Conservation (phyloP, 53 echinoderm and acorn worm genomes). For the Mesocentrotus franciscanus region DNA sequence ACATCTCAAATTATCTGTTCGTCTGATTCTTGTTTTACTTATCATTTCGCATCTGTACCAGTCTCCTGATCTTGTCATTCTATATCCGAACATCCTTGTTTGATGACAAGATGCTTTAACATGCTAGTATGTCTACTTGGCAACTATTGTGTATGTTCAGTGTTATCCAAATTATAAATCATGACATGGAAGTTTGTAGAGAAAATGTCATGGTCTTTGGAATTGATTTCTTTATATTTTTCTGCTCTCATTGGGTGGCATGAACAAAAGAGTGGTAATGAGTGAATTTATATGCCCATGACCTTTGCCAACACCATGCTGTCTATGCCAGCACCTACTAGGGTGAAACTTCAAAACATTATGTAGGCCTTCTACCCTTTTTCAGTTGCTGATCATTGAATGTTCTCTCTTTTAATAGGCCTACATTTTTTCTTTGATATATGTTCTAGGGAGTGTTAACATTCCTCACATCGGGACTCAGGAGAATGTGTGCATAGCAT, state of each 20-base stretch:
- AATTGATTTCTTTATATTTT: background rate
- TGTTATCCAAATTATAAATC: background rate
- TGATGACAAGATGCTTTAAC: background rate
- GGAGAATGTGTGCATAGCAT: background rate
- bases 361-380: background rate
- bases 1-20: background rate
- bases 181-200: background rate
- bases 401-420: background rate
- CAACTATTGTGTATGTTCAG: background rate
- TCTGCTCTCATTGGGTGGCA: background rate
- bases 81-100: background rate
- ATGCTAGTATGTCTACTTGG: background rate
- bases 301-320: background rate
- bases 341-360: background rate
- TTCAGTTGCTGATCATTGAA: background rate
- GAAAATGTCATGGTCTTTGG: slow-evolving; percentile 17
- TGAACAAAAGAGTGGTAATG: background rate
- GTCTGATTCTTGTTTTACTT: background rate
- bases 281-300: background rate
- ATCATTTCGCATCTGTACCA: background rate
- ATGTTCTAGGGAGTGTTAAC: background rate
- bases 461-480: background rate
- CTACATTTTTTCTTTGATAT: background rate
- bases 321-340: background rate
- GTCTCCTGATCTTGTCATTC: slow-evolving; percentile 17